phyloP scores from a whole-genome alignment of 1,140 invertebrate species.

The Grapholita molesta region DNA sequence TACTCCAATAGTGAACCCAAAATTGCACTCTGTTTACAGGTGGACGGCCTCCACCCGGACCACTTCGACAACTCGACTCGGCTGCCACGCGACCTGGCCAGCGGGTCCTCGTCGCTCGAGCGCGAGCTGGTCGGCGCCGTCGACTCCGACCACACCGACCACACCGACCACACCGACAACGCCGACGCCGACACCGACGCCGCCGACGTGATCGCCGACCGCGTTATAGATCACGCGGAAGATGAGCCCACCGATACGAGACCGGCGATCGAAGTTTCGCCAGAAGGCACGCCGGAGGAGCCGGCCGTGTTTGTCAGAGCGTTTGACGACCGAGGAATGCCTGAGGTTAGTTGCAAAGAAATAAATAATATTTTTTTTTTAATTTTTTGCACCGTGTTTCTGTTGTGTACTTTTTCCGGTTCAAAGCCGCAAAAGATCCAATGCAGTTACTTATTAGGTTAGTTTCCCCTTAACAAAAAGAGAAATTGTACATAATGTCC shows the following conservation, averaged over 20 bases:
- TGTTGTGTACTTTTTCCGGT: too few species aligned
- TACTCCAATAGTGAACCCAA: neutral
- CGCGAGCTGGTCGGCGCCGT: conserved; percentile 42
- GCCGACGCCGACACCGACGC: neutral
- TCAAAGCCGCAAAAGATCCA: too few species aligned
- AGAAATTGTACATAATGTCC: neutral
- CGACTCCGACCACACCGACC: conserved; percentile 7
- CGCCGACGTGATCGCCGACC: neutral
- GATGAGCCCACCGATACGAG: conserved; percentile 11
- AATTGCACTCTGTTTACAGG: conserved; percentile 26
- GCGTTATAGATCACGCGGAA: neutral
- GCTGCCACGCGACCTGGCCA: conserved; percentile 39
- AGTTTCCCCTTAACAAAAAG: too few species aligned
- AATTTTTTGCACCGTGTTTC: too few species aligned
- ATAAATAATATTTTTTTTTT: neutral
- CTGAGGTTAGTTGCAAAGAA: conserved; percentile 42
- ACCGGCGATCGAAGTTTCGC: neutral
- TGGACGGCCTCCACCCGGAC: conserved; percentile 49
- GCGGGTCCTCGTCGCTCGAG: conserved; percentile 59
- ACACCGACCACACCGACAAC: neutral
- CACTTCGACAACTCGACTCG: conserved; percentile 43
- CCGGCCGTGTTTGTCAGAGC: conserved; percentile 49
- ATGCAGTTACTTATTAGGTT: too few species aligned
- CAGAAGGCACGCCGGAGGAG: conserved; percentile 45
- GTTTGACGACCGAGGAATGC: conserved; percentile 47